Evolutionary conservation across 2,888 invertebrate species (phyloP).

Genomic region (Drosophila pseudotakahashii): DNA sequence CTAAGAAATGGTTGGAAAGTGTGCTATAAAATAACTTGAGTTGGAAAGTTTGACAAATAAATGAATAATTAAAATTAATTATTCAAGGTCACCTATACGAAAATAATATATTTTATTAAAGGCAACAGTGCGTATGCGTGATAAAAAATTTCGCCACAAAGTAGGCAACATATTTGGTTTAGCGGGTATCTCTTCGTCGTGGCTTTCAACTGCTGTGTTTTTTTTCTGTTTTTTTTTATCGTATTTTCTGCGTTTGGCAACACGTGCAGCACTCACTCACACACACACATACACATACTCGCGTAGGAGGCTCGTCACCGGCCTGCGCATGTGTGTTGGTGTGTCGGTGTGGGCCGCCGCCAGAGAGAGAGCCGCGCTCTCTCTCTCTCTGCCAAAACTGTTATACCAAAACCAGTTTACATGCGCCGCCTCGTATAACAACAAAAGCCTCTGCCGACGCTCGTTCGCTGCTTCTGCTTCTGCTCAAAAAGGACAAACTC

Average conservation of each 20-base stretch:
- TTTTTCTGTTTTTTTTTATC: neutral
- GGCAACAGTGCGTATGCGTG: no score
- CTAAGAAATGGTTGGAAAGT: no score
- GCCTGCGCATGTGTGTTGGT: slow-evolving; percentile 33
- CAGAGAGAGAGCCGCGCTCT: slow-evolving; percentile 1
- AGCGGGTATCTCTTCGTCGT: neutral
- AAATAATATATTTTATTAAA: no score
- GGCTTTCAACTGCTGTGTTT: neutral
- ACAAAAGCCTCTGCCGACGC: slow-evolving; percentile 49
- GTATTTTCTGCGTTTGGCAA: slow-evolving; percentile 21
- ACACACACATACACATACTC: slow-evolving; percentile 12
- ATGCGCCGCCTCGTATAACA: slow-evolving; percentile 61
- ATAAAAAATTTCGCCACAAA: neutral
- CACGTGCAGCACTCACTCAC: slow-evolving; percentile 30
- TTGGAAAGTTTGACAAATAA: no score
- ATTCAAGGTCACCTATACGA: no score
- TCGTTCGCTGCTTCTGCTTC: slow-evolving; percentile 48
- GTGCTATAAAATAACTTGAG: no score
- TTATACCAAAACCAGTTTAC: slow-evolving; percentile 69
- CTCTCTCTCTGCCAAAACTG: slow-evolving; percentile 34
- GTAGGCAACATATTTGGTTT: neutral
- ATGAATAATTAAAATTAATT: no score
- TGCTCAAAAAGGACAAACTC: slow-evolving; percentile 77
- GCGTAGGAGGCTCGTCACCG: slow-evolving; percentile 69
- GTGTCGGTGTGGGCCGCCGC: slow-evolving; percentile 5